Evolutionary conservation across 2,888 invertebrate genomes (phyloP).

Genomic region (Pherbina coryleti): DNA sequence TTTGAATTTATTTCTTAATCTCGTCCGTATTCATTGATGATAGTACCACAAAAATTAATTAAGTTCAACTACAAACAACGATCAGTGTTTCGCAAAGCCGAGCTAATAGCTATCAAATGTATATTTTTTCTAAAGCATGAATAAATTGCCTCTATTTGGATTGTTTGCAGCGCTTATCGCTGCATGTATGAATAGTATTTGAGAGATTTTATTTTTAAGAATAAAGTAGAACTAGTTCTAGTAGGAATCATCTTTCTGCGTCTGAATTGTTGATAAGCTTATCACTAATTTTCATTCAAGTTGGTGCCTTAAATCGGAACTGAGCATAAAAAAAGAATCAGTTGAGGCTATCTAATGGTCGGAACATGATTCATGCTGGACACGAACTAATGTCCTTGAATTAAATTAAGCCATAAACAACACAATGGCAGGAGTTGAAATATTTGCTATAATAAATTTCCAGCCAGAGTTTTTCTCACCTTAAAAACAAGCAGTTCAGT

Average conservation of each 20-base stretch:
- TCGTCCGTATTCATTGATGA: too few relatives aligned
- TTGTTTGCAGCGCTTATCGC: slow-evolving; percentile 1
- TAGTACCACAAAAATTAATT: too few relatives aligned
- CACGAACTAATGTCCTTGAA: slow-evolving; percentile 18
- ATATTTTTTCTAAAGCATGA: too few relatives aligned
- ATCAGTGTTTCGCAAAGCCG: too few relatives aligned
- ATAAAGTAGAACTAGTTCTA: too few relatives aligned
- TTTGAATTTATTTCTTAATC: too few relatives aligned
- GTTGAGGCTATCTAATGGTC: background rate
- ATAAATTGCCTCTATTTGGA: background rate
- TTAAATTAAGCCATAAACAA: background rate
- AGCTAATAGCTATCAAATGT: too few relatives aligned
- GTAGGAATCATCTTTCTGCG: background rate
- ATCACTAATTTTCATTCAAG: slow-evolving; percentile 13
- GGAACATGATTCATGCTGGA: background rate
- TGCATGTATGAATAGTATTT: background rate
- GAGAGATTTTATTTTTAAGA: too few relatives aligned
- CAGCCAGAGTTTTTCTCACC: background rate
- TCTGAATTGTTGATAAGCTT: slow-evolving; percentile 16
- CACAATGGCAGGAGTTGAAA: background rate
- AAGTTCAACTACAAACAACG: too few relatives aligned
- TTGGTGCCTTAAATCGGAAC: background rate
- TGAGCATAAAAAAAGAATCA: background rate
- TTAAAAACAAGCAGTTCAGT: slow-evolving; percentile 1
- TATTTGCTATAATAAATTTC: background rate